phyloP scores from a whole-genome alignment of 2,113 vertebrate genomes.

The Phycodurus eques region DNA sequence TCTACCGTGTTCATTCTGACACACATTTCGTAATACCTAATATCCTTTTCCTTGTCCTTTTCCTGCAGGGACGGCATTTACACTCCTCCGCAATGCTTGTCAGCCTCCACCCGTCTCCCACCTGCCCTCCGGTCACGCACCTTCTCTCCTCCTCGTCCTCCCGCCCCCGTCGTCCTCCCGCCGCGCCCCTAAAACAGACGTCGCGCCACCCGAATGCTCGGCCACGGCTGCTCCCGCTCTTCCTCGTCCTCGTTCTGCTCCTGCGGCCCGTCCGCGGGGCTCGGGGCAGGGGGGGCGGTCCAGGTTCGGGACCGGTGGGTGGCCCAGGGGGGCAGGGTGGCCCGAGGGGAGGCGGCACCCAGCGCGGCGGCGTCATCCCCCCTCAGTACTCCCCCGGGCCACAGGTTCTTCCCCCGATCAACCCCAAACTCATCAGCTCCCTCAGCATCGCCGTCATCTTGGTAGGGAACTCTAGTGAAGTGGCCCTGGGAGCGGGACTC shows the following conservation, averaged over 20 bases:
- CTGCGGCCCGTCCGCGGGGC: constrained; percentile 69
- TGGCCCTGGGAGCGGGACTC: constrained; percentile 89
- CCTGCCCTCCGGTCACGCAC: constrained; percentile 66
- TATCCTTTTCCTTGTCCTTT: constrained; percentile 10
- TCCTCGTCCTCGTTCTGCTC: constrained; percentile 49
- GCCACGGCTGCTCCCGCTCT: constrained; percentile 40
- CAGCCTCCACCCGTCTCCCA: constrained; percentile 72
- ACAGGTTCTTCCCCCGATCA: constrained; percentile 48
- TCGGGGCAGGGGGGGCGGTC: constrained; percentile 58
- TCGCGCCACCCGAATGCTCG: constrained; percentile 21
- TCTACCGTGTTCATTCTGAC: neutral
- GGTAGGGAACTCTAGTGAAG: constrained; percentile 96
- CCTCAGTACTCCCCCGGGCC: constrained; percentile 67
- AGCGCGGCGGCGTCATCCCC: constrained; percentile 65
- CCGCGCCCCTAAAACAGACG: constrained; percentile 21
- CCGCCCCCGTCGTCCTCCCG: constrained; percentile 2
- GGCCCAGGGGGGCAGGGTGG: constrained; percentile 44
- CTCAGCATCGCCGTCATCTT: constrained; percentile 96
- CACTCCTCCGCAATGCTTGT: constrained; percentile 78
- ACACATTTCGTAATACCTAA: neutral
- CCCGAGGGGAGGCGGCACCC: constrained; percentile 47
- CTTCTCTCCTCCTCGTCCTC: constrained; percentile 43
- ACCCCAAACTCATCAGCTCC: constrained; percentile 68
- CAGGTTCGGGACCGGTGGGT: constrained; percentile 48
- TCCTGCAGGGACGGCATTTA: constrained; percentile 71